Base-by-base conservation (phyloP, 2,797 vertebrate genomes). In the Microctenopoma steveboyesi region DNA sequence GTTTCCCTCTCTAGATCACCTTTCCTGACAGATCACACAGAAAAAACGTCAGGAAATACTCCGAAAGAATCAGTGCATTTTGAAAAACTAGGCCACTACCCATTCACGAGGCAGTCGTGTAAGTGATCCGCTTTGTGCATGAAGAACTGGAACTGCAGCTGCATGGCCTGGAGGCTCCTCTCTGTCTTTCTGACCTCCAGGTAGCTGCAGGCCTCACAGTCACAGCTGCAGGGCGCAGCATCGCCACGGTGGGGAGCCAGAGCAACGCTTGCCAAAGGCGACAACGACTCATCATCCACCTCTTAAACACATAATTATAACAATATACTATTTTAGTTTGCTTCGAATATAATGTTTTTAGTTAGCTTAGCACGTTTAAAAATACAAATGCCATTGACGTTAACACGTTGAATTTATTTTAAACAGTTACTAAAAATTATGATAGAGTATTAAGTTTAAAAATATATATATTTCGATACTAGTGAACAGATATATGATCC, bases 81-180 rank as follows among this genome's bases (percentile, higher is more conserved):
- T 5, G 35, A 48, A 1, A 0, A 37, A 5, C 5, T 22, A 1
- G 14, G 6, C 25, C 10, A 51, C 1, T 70, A 93, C 93, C 75
- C 68, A 51, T 64, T 79, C 12, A 79, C 1, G 2, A 95, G 72
- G 48, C 63, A 78, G 22, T 82, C 72, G 51, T 94, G 89, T 43
- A 95, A 79, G 46, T 93, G 84, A 3, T 95, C 92, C 0, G 91
- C 93, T 76, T 94, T 92, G 63, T 72, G 87, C 57, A 94, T 72
- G 49, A 95, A 85, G 76, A 92, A 91, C 11, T 90, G 87, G 14
- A 96, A 83, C 71, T 94, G 91, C 59, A 92, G 82, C 0, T 88
- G 85, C 56, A 92, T 59, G n/a, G 86, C 81, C 43, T 73, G 88
- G 8, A 95, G 72, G 48, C 78, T 81, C 4, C 81, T 69, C 35